Evolutionary conservation across 2,888 invertebrate genomes (phyloP), one percentile per base, ranked within the genome.

Genomic region (Biston betularia): DNA sequence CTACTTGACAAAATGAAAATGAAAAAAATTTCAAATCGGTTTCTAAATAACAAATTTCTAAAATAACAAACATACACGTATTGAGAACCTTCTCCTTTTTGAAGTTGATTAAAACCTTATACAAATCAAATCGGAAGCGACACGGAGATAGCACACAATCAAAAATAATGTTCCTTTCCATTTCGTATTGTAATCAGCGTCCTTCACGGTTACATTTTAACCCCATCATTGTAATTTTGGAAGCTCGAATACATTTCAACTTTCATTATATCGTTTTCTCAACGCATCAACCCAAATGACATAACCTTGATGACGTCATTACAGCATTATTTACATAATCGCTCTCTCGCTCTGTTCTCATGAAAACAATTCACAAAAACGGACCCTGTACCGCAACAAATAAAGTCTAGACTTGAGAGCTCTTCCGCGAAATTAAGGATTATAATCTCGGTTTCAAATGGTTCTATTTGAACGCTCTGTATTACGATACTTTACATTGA

Each of bases 301-400:
- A 83, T 83, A 83, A 84, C 86, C 84, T 72, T 85, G 84, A 88
- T 88, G 88, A 85, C 83, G 83, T 85, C 87, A 87, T 89, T 88
- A 88, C 79, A 79, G 80, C 80, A 82, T 81, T 85, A 88, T 89
- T 89, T 88, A 86, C 89, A 88, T 89, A 89, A 89, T 89, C 86
- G 84, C 82, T 77, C 73, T 75, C 59, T 67, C 62, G 57, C 54
- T 54, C 63, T 67, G 50, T 59, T 66, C 35, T 62, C 14, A 12
- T 14, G 42, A 15, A 62, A 58, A 52, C 40, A 52, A 34, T 38
- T 38, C 14, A 14, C 44, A 35, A 60, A 60, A 58, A 66, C 45
- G 24, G 3, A 11, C 55, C 48, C 14, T 68, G 59, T 67, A 14
- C 8, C 10, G 15, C 54, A 15, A 38, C 8, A 0, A 6, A 9